Evolutionary conservation across 1,140 invertebrate species (phyloP).

Genomic region (Magallana angulata): DNA sequence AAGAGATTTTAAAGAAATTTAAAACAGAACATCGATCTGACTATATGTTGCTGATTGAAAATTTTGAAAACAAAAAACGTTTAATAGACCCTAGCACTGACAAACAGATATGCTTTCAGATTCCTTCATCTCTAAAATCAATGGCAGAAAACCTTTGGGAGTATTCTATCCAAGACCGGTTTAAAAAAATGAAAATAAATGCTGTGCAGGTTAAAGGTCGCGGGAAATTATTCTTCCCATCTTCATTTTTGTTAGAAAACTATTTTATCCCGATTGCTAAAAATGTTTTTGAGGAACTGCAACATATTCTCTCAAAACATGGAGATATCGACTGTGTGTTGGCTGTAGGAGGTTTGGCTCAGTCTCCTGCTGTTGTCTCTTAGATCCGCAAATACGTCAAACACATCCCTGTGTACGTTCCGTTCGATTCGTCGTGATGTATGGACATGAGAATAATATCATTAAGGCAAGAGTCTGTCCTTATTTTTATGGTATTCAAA

Average conservation of each 20-base stretch:
- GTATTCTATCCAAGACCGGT: not conserved
- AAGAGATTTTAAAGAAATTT: not conserved
- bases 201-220: not conserved
- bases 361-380: too few species aligned
- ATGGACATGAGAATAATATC: slow-evolving; percentile 34
- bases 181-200: not conserved
- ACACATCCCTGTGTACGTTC: too few species aligned
- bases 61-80: slow-evolving; percentile 35
- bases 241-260: too few species aligned
- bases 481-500: slow-evolving; percentile 10
- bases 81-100: not conserved
- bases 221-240: not conserved
- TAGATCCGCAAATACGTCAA: too few species aligned
- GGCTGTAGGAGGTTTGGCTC: too few species aligned
- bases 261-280: too few species aligned
- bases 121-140: not conserved
- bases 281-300: too few species aligned
- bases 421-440: slow-evolving; percentile 8
- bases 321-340: too few species aligned
- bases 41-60: slow-evolving; percentile 9
- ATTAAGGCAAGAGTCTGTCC: not conserved
- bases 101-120: not conserved
- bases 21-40: slow-evolving; percentile 15
- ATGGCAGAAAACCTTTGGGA: not conserved
- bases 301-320: too few species aligned